Evolutionary conservation across 2,113 vertebrate genomes (phyloP), one percentile per base, ranked within the genome.

Genomic region (Bambusicola thoracicus): DNA sequence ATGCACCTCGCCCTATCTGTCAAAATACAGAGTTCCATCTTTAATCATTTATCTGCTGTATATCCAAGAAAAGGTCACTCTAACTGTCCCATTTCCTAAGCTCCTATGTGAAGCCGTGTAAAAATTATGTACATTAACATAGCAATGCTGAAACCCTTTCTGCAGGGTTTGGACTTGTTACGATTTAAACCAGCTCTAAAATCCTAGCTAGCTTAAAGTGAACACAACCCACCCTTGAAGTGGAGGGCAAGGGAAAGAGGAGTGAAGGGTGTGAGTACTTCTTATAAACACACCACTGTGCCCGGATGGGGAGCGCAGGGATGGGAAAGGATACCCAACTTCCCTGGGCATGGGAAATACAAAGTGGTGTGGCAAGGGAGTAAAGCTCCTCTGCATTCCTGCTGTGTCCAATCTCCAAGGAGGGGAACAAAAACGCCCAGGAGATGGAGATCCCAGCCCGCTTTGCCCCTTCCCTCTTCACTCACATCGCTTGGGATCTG

Each of bases 401-500:
- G 2, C n/a, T 67, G n/a, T 22, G 38, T 20, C 34, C 19, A 34
- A 34, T 3, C 38, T 81, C 15, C 34, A 65, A 87, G 48, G 7
- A 48, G 5, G 87, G 48, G 11, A 68, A 25, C 10, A 40, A 30
- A 69, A 76, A 25, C n/a, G 25, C 15, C 21, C 65, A 15, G 30
- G 29, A 56, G 18, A 77, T 0, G 0, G 44, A 62, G 77, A 58
- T 74, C 0, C 0, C 30, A 80, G 20, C 5, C 16, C 12, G 5
- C 56, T n/a, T 8, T 40, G 55, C 3, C 8, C 13, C 29, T 34
- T 81, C 29, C 8, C 17, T 70, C 32, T 20, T 24, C 46, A 27
- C 44, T 29, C 44, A 1, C 15, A 22, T 36, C 29, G 30, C 13
- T 11, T 55, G 4, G 18, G 34, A 29, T 20, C 3, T 18, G 9